Evolutionary conservation across 2,888 invertebrate genomes (phyloP).

Genomic region (Spatulosminthurus flaviceps): DNA sequence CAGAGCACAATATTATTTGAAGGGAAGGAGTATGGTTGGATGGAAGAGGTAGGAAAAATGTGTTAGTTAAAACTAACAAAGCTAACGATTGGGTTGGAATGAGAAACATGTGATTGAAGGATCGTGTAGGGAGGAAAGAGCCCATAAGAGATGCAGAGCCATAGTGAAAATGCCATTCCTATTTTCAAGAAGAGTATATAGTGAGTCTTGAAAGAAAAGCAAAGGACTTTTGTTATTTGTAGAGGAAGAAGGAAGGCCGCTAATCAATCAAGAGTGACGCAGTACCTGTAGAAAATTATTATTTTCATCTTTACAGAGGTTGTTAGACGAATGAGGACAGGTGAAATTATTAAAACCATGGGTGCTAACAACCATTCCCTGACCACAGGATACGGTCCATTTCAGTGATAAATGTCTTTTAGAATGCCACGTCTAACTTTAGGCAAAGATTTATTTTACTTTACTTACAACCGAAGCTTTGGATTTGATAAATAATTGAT

Average conservation of each 20-base stretch:
- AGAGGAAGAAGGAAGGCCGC: conserved; percentile 42
- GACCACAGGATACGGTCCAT: conserved; percentile 50
- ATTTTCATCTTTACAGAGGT: conserved; percentile 48
- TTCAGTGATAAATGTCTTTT: conserved; percentile 50
- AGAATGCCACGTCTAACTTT: conserved; percentile 48
- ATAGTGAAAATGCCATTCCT: background rate
- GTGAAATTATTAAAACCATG: conserved; percentile 51
- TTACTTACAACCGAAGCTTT: conserved; percentile 27
- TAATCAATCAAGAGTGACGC: conserved; percentile 47
- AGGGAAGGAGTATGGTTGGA: background rate
- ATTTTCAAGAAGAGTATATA: background rate
- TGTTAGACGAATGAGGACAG: conserved; percentile 47
- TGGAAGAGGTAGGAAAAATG: background rate
- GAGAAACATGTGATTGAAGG: conserved; percentile 24
- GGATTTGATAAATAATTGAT: conserved; percentile 27
- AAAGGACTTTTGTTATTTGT: no score
- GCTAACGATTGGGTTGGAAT: conserved; percentile 22
- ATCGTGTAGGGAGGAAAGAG: background rate
- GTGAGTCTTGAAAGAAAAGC: conserved; percentile 11
- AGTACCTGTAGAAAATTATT: conserved; percentile 39
- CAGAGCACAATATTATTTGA: no score
- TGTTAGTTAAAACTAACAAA: background rate
- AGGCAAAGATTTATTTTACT: conserved; percentile 54
- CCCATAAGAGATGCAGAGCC: background rate
- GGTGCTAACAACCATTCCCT: conserved; percentile 53